A percentile compares a stretch with the other conserved stretches of the same genome.
Evolutionary conservation across 1,140 invertebrate genomes (phyloP).

Genomic region (Lithobius niger): DNA sequence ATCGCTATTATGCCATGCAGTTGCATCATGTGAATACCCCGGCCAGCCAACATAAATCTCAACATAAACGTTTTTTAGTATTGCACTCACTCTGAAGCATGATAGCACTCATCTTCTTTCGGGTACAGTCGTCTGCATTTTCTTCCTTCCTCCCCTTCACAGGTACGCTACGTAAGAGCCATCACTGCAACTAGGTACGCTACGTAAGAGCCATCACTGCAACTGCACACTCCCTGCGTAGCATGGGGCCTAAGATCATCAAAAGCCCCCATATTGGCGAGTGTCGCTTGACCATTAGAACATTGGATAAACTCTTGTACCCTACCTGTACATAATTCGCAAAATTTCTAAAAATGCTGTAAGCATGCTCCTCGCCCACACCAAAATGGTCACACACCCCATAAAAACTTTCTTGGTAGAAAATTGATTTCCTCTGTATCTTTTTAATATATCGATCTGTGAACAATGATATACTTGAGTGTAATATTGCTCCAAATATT

Average conservation of each 20-base stretch:
- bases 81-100: conserved; percentile 14
- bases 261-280: not conserved
- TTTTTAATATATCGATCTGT: too few relatives aligned
- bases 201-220: not conserved
- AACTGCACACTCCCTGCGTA: not conserved
- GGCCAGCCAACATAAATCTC: conserved; percentile 14
- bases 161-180: too few relatives aligned
- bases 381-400: too few relatives aligned
- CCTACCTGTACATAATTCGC: too few relatives aligned
- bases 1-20: too few relatives aligned
- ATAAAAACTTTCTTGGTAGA: too few relatives aligned
- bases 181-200: too few relatives aligned
- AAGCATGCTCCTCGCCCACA: too few relatives aligned
- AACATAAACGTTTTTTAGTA: conserved; percentile 7
- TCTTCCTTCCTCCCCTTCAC: not conserved
- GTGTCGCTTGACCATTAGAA: not conserved
- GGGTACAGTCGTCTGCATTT: not conserved
- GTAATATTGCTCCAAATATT: too few relatives aligned
- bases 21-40: conserved; percentile 13
- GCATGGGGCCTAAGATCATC: not conserved
- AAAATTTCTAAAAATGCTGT: too few relatives aligned
- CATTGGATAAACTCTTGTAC: not conserved
- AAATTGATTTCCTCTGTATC: too few relatives aligned
- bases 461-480: too few relatives aligned
- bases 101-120: conserved; percentile 7